These are phyloP conservation scores for Hestina assimilis DNA, from an alignment of 1,140 invertebrate genomes.

Conservation along the genomic window DNA sequence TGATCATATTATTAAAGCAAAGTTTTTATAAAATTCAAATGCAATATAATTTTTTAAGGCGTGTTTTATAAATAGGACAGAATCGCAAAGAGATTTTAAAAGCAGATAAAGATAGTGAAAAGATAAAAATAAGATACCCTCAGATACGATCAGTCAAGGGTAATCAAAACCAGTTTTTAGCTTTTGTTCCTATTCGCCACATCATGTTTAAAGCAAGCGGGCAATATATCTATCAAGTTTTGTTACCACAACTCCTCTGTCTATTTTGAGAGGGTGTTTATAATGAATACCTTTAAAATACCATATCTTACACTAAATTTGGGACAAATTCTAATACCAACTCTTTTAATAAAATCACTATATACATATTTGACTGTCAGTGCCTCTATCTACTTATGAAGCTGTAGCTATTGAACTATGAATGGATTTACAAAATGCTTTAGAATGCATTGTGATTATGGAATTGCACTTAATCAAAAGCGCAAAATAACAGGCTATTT, in stretches of 20 bases:
- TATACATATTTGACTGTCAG: too few relatives aligned
- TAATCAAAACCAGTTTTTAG: slow-evolving; percentile 20
- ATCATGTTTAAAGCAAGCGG: slow-evolving; percentile 8
- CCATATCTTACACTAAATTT: background rate
- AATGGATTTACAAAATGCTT: too few relatives aligned
- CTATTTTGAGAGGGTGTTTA: slow-evolving; percentile 30
- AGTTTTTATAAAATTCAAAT: background rate
- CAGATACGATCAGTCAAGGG: slow-evolving; percentile 15
- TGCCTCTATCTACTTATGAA: too few relatives aligned
- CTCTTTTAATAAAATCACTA: too few relatives aligned
- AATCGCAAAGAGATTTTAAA: background rate
- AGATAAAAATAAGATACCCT: slow-evolving; percentile 9
- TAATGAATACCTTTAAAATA: slow-evolving; percentile 17
- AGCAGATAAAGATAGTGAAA: slow-evolving; percentile 5
- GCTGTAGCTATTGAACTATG: too few relatives aligned
- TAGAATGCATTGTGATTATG: too few relatives aligned
- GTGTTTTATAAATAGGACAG: background rate
- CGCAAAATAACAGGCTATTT: too few relatives aligned
- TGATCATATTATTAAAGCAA: background rate
- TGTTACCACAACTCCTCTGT: slow-evolving; percentile 25
- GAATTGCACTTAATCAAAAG: too few relatives aligned
- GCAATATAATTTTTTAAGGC: slow-evolving; percentile 4
- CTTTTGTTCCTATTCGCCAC: slow-evolving; percentile 16
- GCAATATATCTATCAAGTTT: slow-evolving; percentile 21
- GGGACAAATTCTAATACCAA: background rate